Conservation (phyloP, 2,888 invertebrate genomes). For the Orthosia incerta region DNA sequence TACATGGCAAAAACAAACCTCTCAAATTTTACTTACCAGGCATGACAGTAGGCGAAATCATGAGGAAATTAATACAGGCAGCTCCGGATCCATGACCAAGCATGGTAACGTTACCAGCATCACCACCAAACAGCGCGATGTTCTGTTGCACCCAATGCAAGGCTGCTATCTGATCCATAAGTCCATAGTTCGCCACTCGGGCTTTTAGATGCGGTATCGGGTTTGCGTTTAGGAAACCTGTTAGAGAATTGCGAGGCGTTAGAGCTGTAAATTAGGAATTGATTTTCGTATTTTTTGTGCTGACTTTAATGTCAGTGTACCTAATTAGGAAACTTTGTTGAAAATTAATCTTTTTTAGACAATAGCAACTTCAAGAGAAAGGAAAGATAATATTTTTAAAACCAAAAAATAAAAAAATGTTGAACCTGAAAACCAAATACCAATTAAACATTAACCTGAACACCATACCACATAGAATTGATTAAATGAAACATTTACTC, state of each 20-base stretch:
- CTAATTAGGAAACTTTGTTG: too few relatives aligned
- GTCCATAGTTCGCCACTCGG: slow-evolving; percentile 98
- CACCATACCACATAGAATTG: neutral
- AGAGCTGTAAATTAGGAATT: neutral
- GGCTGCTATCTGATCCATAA: slow-evolving; percentile 99
- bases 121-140: slow-evolving; percentile 98
- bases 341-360: too few relatives aligned
- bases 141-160: slow-evolving; percentile 99
- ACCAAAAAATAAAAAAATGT: neutral
- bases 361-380: neutral
- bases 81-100: slow-evolving; percentile 99
- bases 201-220: slow-evolving; percentile 96
- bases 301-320: too few relatives aligned
- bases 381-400: neutral
- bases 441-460: neutral
- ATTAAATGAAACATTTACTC: neutral
- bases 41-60: slow-evolving; percentile 98
- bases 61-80: slow-evolving; percentile 98
- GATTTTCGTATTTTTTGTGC: neutral
- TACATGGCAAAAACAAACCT: too few relatives aligned
- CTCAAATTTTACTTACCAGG: slow-evolving; percentile 83
- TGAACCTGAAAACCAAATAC: neutral
- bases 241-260: slow-evolving; percentile 56
- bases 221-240: slow-evolving; percentile 97
- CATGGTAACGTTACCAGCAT: slow-evolving; percentile 98